Evolutionary conservation across 2,797 vertebrate species (phyloP).

Genomic region (Potorous gilbertii): DNA sequence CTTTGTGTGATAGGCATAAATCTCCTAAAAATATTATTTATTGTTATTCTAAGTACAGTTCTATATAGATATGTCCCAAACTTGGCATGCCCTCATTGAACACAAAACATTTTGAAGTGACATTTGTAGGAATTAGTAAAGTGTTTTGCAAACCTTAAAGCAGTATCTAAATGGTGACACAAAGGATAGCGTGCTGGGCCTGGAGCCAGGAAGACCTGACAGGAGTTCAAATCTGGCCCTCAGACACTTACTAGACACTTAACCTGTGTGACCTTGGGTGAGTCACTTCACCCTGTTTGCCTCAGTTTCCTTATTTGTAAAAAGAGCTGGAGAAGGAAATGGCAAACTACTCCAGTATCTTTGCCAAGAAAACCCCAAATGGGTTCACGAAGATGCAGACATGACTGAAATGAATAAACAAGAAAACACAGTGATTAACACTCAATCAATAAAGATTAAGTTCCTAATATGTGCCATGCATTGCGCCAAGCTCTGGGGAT

Average conservation of each 20-base stretch:
- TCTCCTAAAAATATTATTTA: not conserved
- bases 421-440: not conserved
- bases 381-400: not conserved
- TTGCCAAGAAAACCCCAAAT: not conserved
- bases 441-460: not conserved
- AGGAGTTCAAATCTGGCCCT: too few relatives aligned
- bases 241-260: not conserved
- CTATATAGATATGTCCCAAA: not conserved
- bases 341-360: not conserved
- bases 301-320: not conserved
- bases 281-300: not conserved
- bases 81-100: not conserved
- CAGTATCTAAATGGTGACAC: not conserved
- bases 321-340: not conserved
- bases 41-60: not conserved
- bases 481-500: not conserved
- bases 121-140: not conserved
- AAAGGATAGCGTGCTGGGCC: not conserved
- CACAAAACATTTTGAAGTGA: not conserved
- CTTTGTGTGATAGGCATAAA: not conserved
- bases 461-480: not conserved
- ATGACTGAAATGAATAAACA: not conserved
- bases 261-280: not conserved
- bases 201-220: too few relatives aligned
- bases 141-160: not conserved